phyloP scores from a whole-genome alignment of 2,888 invertebrate species.

The Reticulitermes lucifugus region DNA sequence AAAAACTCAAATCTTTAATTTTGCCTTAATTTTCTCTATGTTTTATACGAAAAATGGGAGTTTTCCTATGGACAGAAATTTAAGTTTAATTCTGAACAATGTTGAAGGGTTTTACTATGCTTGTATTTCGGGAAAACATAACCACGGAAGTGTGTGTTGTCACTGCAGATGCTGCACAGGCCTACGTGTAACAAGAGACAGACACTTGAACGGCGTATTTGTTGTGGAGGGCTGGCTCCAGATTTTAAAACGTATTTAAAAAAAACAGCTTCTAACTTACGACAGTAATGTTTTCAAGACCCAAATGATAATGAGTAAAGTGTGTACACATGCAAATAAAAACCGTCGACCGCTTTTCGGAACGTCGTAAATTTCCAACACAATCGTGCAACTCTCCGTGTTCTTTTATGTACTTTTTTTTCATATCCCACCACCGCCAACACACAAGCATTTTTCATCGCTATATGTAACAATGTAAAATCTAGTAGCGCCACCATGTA shows the following conservation, averaged over 20 bases:
- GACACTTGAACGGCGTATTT: background rate
- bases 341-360: background rate
- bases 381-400: background rate
- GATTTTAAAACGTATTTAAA: background rate
- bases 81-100: no score
- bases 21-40: no score
- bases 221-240: background rate
- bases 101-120: no score
- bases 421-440: background rate
- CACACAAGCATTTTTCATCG: conserved; percentile 6
- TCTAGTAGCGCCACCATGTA: background rate
- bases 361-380: conserved; percentile 22
- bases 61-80: no score
- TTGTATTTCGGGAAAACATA: no score
- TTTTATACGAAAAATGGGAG: no score
- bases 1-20: no score
- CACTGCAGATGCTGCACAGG: no score
- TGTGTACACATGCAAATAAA: background rate
- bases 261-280: background rate
- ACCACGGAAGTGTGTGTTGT: no score
- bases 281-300: conserved; percentile 19
- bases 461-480: background rate
- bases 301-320: conserved; percentile 32
- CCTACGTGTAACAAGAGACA: background rate
- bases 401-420: conserved; percentile 10